Evolutionary conservation across 2,888 invertebrate genomes (phyloP).

Genomic region (Sicus ferrugineus): DNA sequence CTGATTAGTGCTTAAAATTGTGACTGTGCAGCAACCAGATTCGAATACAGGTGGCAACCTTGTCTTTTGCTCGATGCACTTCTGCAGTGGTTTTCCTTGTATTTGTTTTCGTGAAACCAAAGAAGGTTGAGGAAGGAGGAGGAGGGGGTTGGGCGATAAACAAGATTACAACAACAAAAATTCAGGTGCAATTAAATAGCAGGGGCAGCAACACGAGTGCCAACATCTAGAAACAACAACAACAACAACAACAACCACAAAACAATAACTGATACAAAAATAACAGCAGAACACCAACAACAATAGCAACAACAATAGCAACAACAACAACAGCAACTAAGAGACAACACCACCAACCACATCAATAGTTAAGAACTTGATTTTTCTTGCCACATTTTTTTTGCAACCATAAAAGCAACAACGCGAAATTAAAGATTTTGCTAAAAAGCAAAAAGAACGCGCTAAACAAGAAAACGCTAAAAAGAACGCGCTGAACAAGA

Average conservation of each 20-base stretch:
- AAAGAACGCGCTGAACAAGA: neutral
- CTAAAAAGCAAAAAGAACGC: neutral
- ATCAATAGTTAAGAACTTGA: slow-evolving; percentile 26
- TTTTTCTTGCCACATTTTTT: slow-evolving; percentile 19
- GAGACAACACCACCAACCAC: neutral
- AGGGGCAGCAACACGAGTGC: slow-evolving; percentile 2
- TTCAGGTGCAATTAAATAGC: slow-evolving; percentile 27
- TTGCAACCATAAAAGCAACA: slow-evolving; percentile 1
- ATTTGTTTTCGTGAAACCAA: slow-evolving; percentile 50
- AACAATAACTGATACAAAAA: too few relatives aligned
- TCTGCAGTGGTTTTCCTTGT: slow-evolving; percentile 61
- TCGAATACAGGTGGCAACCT: slow-evolving; percentile 19
- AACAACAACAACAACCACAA: slow-evolving; percentile 16
- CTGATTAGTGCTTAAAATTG: slow-evolving; percentile 1
- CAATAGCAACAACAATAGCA: neutral
- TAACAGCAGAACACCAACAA: slow-evolving; percentile 6
- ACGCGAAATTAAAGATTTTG: slow-evolving; percentile 3
- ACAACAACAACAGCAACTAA: neutral
- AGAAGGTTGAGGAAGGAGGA: neutral
- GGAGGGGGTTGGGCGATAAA: neutral
- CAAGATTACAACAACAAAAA: neutral
- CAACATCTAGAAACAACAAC: slow-evolving; percentile 8
- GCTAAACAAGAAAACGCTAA: neutral
- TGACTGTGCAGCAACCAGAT: slow-evolving; percentile 1
- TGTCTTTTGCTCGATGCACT: slow-evolving; percentile 40